These are phyloP conservation scores for Aphodius sticticus DNA, from an alignment of 2,888 invertebrate genomes.

Conservation along the genomic window DNA sequence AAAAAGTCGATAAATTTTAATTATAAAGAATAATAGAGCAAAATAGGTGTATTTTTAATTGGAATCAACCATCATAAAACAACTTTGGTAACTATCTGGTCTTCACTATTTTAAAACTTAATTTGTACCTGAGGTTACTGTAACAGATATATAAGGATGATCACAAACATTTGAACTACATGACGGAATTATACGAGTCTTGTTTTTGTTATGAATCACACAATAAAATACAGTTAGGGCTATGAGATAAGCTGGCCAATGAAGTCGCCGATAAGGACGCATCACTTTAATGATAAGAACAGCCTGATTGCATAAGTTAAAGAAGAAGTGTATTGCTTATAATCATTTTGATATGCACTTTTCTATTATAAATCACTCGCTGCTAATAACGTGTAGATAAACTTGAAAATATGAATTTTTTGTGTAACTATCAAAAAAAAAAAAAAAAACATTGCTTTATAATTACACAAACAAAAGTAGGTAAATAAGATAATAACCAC, in stretches of 20 bases:
- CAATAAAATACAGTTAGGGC: not conserved
- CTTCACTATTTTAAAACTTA: not conserved
- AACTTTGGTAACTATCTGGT: not conserved
- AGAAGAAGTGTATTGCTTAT: not conserved
- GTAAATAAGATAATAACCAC: too few species aligned
- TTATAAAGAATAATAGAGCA: too few species aligned
- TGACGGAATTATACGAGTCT: not conserved
- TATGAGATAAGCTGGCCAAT: not conserved
- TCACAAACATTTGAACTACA: not conserved
- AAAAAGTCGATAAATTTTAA: too few species aligned
- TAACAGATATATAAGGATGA: not conserved
- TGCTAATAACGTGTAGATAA: too few species aligned
- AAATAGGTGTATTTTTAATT: too few species aligned
- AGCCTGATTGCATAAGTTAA: not conserved
- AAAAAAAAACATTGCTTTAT: too few species aligned
- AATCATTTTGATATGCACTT: too few species aligned
- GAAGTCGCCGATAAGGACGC: not conserved
- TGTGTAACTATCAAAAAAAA: too few species aligned
- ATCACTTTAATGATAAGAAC: not conserved
- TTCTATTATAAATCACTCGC: too few species aligned
- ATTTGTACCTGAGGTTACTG: not conserved
- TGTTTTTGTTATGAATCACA: slow-evolving; percentile 4
- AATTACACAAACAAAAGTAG: too few species aligned
- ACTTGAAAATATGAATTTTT: too few species aligned
- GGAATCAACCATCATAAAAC: too few species aligned